Evolutionary conservation across 2,888 invertebrate genomes (phyloP).

Genomic region (Nycteola revayana): DNA sequence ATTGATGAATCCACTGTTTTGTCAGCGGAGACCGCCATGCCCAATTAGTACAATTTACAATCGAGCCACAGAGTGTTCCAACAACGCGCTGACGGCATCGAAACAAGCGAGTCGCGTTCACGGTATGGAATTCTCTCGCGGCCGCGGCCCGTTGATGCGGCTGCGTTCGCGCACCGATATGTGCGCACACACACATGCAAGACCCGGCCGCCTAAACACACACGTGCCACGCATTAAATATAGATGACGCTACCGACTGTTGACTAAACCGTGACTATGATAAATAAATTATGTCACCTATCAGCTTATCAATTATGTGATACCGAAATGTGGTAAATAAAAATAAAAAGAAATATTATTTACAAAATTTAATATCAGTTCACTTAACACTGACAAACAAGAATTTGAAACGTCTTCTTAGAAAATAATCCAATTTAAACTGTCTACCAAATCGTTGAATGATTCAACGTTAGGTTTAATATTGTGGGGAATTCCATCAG

Average conservation of each 20-base stretch:
- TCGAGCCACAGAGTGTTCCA: conserved; percentile 64
- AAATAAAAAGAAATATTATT: conserved; percentile 2
- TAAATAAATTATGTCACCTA: conserved; percentile 44
- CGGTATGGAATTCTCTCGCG: conserved; percentile 70
- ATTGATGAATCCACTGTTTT: conserved; percentile 70
- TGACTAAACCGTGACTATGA: conserved; percentile 37
- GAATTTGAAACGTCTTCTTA: background rate
- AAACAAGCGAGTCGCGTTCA: conserved; percentile 74
- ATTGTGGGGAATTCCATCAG: too few relatives aligned
- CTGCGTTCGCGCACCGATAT: conserved; percentile 71
- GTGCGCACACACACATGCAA: conserved; percentile 51
- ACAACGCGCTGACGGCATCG: conserved; percentile 74
- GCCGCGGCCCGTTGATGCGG: conserved; percentile 57
- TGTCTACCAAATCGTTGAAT: background rate
- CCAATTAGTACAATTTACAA: conserved; percentile 80
- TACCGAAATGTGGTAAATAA: conserved; percentile 6
- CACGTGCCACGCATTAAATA: conserved; percentile 43
- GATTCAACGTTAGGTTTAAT: too few relatives aligned
- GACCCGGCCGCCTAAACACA: conserved; percentile 33
- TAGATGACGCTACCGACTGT: conserved; percentile 45
- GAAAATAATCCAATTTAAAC: background rate
- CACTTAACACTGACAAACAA: too few relatives aligned
- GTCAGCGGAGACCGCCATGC: conserved; percentile 69
- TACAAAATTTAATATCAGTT: too few relatives aligned
- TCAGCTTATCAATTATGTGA: conserved; percentile 24